Evolutionary conservation across 1,140 invertebrate genomes (phyloP), one percentile per base, ranked within the genome.

Genomic region (Neuroterus valhalla): DNA sequence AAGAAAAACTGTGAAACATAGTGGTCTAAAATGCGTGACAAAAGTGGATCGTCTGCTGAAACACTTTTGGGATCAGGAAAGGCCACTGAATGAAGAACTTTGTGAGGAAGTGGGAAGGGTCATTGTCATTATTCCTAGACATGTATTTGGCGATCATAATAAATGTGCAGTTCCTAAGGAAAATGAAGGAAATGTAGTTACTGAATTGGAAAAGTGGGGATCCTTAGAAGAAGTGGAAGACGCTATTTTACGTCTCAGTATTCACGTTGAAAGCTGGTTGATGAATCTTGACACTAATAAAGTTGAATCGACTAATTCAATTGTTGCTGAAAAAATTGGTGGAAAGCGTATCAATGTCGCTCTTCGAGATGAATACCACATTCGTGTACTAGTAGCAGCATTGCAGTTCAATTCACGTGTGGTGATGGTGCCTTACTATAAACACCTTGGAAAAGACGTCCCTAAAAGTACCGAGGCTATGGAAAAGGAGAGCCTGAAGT

Each of bases 291-390:
- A 62, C n/a, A 62, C 52, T 14, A 62, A 31, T 31, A 15, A 6
- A 23, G 26, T 31, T 14, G 23, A 38, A 62, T 62, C 52, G 11
- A 14, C 52, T 4, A 31, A 62, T 62, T 3, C 23, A 14, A 62
- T 62, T 12, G 52, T 62, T 2, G 23, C 52, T 14, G 52, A 62
- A 62, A 62, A 62, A 62, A 38, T 62, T 31, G 52, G 26, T 15
- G 23, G 52, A 5, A 62, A 31, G 14, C 23, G 52, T 3, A 62
- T 62, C 2, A 62, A 38, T 15, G 31, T 15, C 12, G 26, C 23
- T 14, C 52, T 62, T 12, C 23, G 23, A 5, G n/a, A 62, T 3
- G 52, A 62, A 26, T 62, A 62, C 5, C 14, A 15, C 14, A 14
- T 31, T 26, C 52, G 52, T 62, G 14, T 31, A 15, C 31, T 62